Evolutionary conservation across 2,113 vertebrate genomes (phyloP).

Genomic region (Catharus minimus): DNA sequence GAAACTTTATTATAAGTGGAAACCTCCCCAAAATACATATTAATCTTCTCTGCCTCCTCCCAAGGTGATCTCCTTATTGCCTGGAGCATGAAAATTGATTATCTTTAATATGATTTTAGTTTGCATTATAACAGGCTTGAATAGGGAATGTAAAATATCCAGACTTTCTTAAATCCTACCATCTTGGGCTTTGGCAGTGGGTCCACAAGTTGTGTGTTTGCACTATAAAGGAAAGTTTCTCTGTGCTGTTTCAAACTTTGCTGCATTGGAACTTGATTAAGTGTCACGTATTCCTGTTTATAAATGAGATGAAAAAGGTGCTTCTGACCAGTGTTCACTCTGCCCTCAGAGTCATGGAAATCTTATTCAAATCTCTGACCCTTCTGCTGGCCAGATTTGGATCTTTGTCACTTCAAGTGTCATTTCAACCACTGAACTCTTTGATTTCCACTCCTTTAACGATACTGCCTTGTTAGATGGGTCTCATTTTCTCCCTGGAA

Average conservation of each 20-base stretch:
- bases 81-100: constrained; percentile 31
- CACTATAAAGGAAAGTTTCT: background rate
- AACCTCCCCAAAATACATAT: background rate
- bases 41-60: constrained; percentile 1
- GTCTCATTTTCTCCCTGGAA: background rate
- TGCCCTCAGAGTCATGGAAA: background rate
- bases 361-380: background rate
- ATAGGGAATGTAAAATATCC: background rate
- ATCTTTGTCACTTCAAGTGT: background rate
- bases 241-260: background rate
- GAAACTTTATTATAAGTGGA: background rate
- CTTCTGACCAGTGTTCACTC: background rate
- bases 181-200: background rate
- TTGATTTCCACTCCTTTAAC: background rate
- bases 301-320: background rate
- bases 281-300: background rate
- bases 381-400: background rate
- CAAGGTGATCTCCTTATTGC: constrained; percentile 9
- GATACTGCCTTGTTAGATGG: background rate
- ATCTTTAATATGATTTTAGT: constrained; percentile 34
- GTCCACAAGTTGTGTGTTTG: background rate
- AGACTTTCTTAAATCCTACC: background rate
- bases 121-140: constrained; percentile 3
- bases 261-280: background rate
- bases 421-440: background rate